Conservation (phyloP, 2,113 vertebrate species). For the Elanoides forficatus region DNA sequence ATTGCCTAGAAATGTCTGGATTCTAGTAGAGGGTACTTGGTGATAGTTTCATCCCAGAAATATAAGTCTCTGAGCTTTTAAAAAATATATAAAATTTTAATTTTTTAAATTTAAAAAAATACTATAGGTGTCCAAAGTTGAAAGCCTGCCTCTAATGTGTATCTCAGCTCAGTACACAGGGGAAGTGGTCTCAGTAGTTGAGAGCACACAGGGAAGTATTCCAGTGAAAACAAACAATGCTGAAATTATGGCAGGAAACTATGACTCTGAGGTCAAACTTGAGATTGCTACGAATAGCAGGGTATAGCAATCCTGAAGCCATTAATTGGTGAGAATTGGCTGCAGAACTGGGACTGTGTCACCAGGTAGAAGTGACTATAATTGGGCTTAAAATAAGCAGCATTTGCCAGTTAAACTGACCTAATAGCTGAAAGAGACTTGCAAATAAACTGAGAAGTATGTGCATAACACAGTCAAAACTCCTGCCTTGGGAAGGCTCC, state of each 20-base stretch:
- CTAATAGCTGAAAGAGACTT: neutral
- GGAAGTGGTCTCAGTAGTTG: neutral
- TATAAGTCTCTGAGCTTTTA: neutral
- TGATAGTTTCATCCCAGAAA: neutral
- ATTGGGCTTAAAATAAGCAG: neutral
- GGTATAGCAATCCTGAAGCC: neutral
- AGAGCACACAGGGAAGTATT: neutral
- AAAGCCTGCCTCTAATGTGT: neutral
- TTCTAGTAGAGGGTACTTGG: neutral
- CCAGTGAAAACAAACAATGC: neutral
- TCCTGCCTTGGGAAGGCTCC: neutral
- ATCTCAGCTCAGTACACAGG: neutral
- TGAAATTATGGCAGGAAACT: neutral
- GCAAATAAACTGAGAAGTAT: neutral
- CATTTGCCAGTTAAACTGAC: conserved; percentile 8
- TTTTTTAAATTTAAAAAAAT: too few relatives aligned
- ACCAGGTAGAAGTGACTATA: conserved; percentile 19
- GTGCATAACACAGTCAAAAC: neutral
- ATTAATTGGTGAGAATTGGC: neutral
- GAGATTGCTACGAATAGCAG: neutral
- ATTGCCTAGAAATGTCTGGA: neutral
- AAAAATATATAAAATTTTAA: too few relatives aligned
- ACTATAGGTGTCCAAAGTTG: neutral
- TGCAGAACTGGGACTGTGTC: neutral
- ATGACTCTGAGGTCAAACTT: neutral